Evolutionary conservation across 2,113 vertebrate genomes (phyloP).

Genomic region (Chamaea fasciata): DNA sequence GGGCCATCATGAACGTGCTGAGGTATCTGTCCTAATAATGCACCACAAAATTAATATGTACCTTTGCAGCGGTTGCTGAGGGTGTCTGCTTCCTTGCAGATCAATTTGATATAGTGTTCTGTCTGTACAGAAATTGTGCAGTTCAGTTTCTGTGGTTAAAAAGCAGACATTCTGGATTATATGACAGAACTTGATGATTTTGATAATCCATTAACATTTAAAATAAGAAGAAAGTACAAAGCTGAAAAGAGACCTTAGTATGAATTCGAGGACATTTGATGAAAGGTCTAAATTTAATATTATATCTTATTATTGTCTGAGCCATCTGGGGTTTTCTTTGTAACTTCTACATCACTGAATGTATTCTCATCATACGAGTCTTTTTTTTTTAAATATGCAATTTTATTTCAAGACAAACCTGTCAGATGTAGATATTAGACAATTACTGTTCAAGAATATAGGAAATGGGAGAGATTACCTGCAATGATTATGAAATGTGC

Average conservation of each 20-base stretch:
- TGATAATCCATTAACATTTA: background rate
- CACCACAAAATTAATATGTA: slow-evolving; percentile 1
- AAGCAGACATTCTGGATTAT: background rate
- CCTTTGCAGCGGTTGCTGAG: background rate
- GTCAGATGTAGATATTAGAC: background rate
- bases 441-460: background rate
- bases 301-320: background rate
- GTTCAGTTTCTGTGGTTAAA: background rate
- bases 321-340: background rate
- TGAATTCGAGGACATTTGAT: background rate
- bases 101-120: background rate
- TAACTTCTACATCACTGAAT: background rate
- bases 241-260: background rate
- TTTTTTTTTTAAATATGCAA: background rate
- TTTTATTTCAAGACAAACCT: slow-evolving; percentile 14
- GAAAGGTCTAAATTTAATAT: slow-evolving; percentile 1
- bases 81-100: background rate
- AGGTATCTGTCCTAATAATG: background rate
- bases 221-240: background rate
- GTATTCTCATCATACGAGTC: background rate
- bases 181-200: background rate
- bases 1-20: background rate
- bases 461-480: background rate
- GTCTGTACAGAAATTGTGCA: background rate
- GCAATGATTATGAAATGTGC: background rate